Conservation (phyloP, 2,888 invertebrate species). For the Caenorhabditis sp. region DNA sequence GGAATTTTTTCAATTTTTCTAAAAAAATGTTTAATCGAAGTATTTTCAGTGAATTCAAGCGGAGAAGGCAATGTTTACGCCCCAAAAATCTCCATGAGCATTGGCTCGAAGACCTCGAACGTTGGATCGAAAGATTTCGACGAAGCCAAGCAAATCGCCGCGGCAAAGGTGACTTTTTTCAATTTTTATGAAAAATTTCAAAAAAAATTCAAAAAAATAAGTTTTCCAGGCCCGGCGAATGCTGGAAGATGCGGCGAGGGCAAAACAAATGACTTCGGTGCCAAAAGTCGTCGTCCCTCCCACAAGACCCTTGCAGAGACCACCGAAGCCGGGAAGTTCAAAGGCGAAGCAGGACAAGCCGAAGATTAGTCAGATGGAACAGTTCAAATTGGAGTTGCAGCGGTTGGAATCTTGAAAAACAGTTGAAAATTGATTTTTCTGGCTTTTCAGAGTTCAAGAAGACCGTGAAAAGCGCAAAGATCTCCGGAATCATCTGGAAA, state of each 20-base stretch:
- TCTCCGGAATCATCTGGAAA: conserved; percentile 86
- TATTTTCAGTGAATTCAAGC: conserved; percentile 46
- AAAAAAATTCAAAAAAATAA: conserved; percentile 1
- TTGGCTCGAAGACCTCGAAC: conserved; percentile 44
- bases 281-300: conserved; percentile 66
- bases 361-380: conserved; percentile 96
- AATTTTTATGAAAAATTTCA: not conserved
- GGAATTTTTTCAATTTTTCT: not conserved
- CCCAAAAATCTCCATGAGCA: conserved; percentile 58
- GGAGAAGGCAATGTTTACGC: conserved; percentile 52
- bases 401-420: too few relatives aligned
- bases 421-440: too few relatives aligned
- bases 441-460: conserved; percentile 94
- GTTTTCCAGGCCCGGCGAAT: conserved; percentile 72
- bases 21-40: too few relatives aligned
- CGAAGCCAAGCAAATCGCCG: conserved; percentile 77
- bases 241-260: conserved; percentile 73
- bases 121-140: conserved; percentile 69
- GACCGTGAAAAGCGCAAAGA: conserved; percentile 96
- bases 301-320: conserved; percentile 85
- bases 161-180: conserved; percentile 70
- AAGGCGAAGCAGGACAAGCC: conserved; percentile 86
- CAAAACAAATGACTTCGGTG: conserved; percentile 52
- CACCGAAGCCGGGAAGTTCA: conserved; percentile 85
- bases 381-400: conserved; percentile 98